These are phyloP conservation scores for Eriocheir sinensis DNA, from an alignment of 1,140 invertebrate species.

Conservation along the genomic window DNA sequence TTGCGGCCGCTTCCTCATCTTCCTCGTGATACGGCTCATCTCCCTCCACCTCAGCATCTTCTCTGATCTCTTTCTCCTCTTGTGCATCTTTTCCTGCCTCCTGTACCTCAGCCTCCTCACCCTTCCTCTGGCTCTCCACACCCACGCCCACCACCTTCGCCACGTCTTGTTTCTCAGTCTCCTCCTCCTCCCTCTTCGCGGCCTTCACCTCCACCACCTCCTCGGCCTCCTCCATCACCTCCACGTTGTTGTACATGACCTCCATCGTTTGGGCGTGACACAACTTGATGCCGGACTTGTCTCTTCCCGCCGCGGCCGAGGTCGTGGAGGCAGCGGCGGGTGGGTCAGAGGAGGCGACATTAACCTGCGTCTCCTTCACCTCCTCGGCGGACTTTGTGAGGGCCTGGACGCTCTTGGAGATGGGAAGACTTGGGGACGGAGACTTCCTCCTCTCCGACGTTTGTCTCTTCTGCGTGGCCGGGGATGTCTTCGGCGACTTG, in stretches of 20 bases:
- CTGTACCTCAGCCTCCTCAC: neutral
- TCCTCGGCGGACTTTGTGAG: conserved; percentile 61
- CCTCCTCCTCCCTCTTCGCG: neutral
- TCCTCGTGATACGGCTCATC: neutral
- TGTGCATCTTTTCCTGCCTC: too few relatives aligned
- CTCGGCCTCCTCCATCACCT: neutral
- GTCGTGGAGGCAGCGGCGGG: neutral
- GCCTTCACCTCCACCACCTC: neutral
- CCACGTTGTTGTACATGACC: conserved; percentile 5
- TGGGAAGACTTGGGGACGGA: conserved; percentile 61
- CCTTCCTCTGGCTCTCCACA: too few relatives aligned
- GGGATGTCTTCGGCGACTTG: neutral
- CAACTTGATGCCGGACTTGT: neutral
- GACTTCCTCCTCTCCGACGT: conserved; percentile 60
- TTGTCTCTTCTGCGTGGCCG: neutral
- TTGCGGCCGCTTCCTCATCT: neutral
- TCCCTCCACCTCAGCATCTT: neutral
- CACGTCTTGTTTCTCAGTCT: neutral
- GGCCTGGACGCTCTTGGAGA: conserved; percentile 67
- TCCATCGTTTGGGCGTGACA: neutral
- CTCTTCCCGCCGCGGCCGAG: neutral
- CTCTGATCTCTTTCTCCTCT: neutral
- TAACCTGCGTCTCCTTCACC: neutral
- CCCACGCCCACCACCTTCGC: too few relatives aligned
- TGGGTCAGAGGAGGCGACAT: neutral